Percentiles rank a stretch among this genome's conserved stretches.
These are phyloP conservation scores for Lycopodina hypogea DNA, from an alignment of 37 sponge, comb jelly and placozoan genomes.

Conservation along the genomic window DNA sequence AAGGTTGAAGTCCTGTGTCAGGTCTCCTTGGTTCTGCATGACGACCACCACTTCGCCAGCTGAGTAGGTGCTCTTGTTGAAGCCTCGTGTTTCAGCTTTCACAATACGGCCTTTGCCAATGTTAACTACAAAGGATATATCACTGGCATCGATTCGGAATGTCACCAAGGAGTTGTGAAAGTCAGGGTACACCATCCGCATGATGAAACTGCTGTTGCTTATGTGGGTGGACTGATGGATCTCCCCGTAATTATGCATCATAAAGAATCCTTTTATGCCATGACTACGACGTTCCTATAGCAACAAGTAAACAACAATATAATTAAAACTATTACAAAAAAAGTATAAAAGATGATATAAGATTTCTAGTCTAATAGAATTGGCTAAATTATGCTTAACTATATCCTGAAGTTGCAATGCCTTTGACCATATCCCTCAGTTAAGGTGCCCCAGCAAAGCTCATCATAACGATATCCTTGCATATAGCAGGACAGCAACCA, in stretches of 20 bases:
- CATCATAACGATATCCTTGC: too few relatives aligned
- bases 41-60: slow-evolving; percentile 36
- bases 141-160: slow-evolving; percentile 66
- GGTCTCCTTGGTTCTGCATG: slow-evolving; percentile 71
- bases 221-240: slow-evolving; percentile 53
- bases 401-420: too few relatives aligned
- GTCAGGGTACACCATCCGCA: slow-evolving; percentile 42
- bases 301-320: not conserved
- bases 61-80: slow-evolving; percentile 14
- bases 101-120: slow-evolving; percentile 66
- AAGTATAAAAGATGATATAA: not conserved
- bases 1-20: slow-evolving; percentile 54
- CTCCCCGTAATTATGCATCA: slow-evolving; percentile 65
- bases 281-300: slow-evolving; percentile 26
- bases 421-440: too few relatives aligned
- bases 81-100: slow-evolving; percentile 32
- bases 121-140: slow-evolving; percentile 61
- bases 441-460: too few relatives aligned
- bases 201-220: slow-evolving; percentile 56
- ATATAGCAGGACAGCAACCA: too few relatives aligned
- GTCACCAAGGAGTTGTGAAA: slow-evolving; percentile 76
- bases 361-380: not conserved
- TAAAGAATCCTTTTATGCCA: slow-evolving; percentile 44
- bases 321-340: not conserved
- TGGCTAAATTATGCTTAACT: not conserved